phyloP scores from a whole-genome alignment of 2,888 invertebrate genomes.

The Caprella mutica region DNA sequence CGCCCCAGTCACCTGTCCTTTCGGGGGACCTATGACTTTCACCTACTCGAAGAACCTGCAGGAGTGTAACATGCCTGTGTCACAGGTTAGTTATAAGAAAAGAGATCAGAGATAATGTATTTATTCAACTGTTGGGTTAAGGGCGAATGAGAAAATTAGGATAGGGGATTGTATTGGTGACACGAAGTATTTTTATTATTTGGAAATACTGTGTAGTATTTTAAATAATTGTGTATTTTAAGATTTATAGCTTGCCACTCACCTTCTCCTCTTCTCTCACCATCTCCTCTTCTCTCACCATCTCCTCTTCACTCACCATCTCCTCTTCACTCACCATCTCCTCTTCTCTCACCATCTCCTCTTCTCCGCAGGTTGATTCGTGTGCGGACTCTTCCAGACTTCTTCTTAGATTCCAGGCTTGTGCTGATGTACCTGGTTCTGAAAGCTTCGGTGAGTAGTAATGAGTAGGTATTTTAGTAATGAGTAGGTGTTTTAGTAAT shows the following conservation, averaged over 20 bases:
- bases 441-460: slow-evolving; percentile 67
- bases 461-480: not conserved
- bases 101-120: not conserved
- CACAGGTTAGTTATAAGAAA: slow-evolving; percentile 15
- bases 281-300: too few species aligned
- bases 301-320: too few species aligned
- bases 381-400: slow-evolving; percentile 86
- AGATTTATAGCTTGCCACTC: too few species aligned
- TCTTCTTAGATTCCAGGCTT: slow-evolving; percentile 82
- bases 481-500: not conserved
- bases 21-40: slow-evolving; percentile 81
- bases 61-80: slow-evolving; percentile 23
- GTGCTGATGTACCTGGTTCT: slow-evolving; percentile 78
- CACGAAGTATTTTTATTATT: too few species aligned
- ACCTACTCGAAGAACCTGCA: slow-evolving; percentile 76
- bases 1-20: slow-evolving; percentile 80
- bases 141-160: not conserved
- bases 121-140: not conserved
- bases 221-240: too few species aligned
- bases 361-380: slow-evolving; percentile 72
- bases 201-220: too few species aligned
- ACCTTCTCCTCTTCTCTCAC: too few species aligned
- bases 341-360: too few species aligned
- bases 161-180: not conserved
- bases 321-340: too few species aligned